A percentile compares a stretch with the other conserved stretches of the same genome.
phyloP scores from a whole-genome alignment of 2,113 vertebrate genomes.

The Boulengeromyrus knoepffleri region DNA sequence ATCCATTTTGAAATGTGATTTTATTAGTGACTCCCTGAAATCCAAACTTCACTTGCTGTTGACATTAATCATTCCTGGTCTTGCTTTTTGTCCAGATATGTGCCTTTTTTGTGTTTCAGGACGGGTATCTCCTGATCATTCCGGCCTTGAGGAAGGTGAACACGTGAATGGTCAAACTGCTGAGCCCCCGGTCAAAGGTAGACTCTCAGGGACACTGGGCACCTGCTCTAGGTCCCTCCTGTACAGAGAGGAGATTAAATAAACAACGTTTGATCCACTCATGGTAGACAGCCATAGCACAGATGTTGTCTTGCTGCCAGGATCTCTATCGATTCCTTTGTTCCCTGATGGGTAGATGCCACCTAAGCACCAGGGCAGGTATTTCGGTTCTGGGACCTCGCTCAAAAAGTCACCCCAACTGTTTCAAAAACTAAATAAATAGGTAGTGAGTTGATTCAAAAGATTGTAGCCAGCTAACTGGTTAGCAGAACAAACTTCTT shows the following conservation, averaged over 20 bases:
- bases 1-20: background rate
- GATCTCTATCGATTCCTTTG: background rate
- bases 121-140: constrained; percentile 61
- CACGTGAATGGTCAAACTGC: constrained; percentile 59
- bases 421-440: background rate
- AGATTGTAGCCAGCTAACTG: background rate
- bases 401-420: background rate
- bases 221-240: constrained; percentile 53
- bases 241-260: constrained; percentile 71
- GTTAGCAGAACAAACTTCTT: background rate
- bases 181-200: constrained; percentile 58
- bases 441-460: background rate
- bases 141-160: constrained; percentile 66
- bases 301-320: background rate
- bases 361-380: background rate
- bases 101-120: constrained; percentile 44
- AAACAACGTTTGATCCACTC: constrained; percentile 43
- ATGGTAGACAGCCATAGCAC: constrained; percentile 35
- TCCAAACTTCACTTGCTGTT: background rate
- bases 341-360: background rate
- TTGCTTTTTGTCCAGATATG: background rate
- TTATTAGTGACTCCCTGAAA: background rate
- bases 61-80: background rate
- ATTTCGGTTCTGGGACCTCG: background rate
- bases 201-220: constrained; percentile 56